Percentiles rank a stretch among this genome's conserved stretches.
These are phyloP conservation scores for Elephantulus edwardii DNA, from an alignment of 2,113 vertebrate species.

Conservation along the genomic window DNA sequence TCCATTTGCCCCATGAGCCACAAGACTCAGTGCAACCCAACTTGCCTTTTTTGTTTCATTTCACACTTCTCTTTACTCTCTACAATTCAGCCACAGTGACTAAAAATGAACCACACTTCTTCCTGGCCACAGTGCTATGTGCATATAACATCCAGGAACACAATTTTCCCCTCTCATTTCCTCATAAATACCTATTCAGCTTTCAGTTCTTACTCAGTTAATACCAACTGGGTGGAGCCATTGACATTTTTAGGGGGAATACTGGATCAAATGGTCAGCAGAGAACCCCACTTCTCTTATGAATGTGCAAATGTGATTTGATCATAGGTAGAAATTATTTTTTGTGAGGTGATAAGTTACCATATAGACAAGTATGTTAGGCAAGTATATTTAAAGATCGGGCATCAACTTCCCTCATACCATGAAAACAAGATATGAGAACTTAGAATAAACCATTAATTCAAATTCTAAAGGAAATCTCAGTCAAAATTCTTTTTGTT, in stretches of 20 bases:
- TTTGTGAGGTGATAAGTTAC: background rate
- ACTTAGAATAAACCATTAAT: background rate
- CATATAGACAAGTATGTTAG: background rate
- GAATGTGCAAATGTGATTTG: background rate
- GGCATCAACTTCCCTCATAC: background rate
- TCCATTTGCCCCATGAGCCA: background rate
- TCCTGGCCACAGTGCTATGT: background rate
- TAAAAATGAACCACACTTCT: background rate
- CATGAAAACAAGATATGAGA: conserved; percentile 3
- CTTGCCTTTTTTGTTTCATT: background rate
- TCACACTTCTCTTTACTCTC: background rate
- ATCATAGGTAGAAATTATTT: background rate
- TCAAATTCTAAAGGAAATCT: conserved; percentile 23
- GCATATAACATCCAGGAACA: background rate
- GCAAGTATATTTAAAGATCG: background rate
- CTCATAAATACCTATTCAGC: background rate
- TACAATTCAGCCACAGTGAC: background rate
- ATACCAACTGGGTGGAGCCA: background rate
- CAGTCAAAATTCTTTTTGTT: conserved; percentile 21
- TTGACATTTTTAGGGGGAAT: background rate
- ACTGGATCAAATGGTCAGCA: background rate
- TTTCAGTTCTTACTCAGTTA: background rate
- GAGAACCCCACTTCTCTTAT: background rate
- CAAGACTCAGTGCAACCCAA: background rate
- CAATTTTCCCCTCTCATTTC: background rate